phyloP scores from a whole-genome alignment of 2,888 invertebrate genomes.

The Drosophila subquinaria region DNA sequence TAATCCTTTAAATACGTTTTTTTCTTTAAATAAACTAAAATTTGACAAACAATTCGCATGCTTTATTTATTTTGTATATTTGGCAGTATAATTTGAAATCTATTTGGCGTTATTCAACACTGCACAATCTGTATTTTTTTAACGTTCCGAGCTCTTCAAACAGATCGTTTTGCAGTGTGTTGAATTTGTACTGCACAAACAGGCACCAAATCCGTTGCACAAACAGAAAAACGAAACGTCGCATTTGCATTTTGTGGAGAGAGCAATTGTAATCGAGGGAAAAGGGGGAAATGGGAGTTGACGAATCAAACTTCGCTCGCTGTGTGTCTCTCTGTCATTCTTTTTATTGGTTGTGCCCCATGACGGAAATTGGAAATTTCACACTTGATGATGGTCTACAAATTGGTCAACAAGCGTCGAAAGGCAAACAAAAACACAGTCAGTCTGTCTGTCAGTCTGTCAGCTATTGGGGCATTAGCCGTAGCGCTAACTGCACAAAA shows the following conservation, averaged over 20 bases:
- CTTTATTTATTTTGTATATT: slow-evolving; percentile 12
- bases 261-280: slow-evolving; percentile 14
- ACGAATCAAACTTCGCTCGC: slow-evolving; percentile 2
- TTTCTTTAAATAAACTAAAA: no score
- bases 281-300: slow-evolving; percentile 3
- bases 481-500: slow-evolving; percentile 65
- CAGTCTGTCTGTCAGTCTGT: slow-evolving; percentile 34
- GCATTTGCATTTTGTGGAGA: slow-evolving; percentile 52
- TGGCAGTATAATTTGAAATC: slow-evolving; percentile 17
- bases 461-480: slow-evolving; percentile 68
- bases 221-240: slow-evolving; percentile 50
- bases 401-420: slow-evolving; percentile 75
- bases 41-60: background rate
- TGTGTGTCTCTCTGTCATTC: background rate
- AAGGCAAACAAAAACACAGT: slow-evolving; percentile 61
- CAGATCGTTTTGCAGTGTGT: slow-evolving; percentile 52
- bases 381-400: slow-evolving; percentile 82
- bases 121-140: background rate
- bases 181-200: slow-evolving; percentile 56
- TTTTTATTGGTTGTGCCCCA: slow-evolving; percentile 29
- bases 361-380: slow-evolving; percentile 86
- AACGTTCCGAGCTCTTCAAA: slow-evolving; percentile 44
- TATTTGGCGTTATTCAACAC: slow-evolving; percentile 11
- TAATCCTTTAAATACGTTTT: no score
- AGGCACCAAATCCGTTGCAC: slow-evolving; percentile 43